Evolutionary conservation across 37 sponge, comb jelly and placozoan genomes (phyloP), one percentile per base, ranked within the genome.

Genomic region (Axinella damicornis): DNA sequence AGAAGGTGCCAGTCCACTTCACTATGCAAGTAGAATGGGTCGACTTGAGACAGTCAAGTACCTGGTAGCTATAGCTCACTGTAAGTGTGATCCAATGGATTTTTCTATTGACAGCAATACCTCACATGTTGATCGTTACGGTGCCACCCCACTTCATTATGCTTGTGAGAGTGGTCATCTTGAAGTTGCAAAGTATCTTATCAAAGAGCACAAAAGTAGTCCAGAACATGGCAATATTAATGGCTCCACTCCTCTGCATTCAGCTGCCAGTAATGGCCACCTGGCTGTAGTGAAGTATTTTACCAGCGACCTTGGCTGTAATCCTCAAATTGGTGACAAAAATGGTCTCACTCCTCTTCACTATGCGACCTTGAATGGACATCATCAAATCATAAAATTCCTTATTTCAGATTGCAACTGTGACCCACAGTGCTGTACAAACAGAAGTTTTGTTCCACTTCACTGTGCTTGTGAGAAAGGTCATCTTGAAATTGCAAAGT

Each of bases 81-180:
- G 46, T 46, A 9, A 46, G 4, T 46, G 46, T 46, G 9, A 46
- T 9, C 46, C 46, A 46, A 4, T 12, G 6, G 4, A 46, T 9
- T 9, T 46, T 46, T 12, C 46, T 4, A 46, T n/a, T n/a, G n/a
- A n/a, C n/a, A n/a, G n/a, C n/a, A n/a, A n/a, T n/a, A n/a, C n/a
- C n/a, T n/a, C n/a, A n/a, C n/a, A n/a, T n/a, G n/a, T n/a, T n/a
- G n/a, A n/a, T n/a, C n/a, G 9, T 69, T 9, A 67, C 24, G 53
- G 68, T 76, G 1, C 9, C 9, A 4, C 9, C 46, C 84, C 84
- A 37, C 66, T 84, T 56, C 76, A 84, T 53, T 84, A 84, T 55
- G 76, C 84, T 34, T 84, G 84, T 34, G 67, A 84, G 67, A 57
- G 41, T 32, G 84, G 84, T 24, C 76, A 75, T 36, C 53, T 74